These are phyloP conservation scores for Drosophila pegasa DNA, from an alignment of 2,888 invertebrate species.

Conservation along the genomic window DNA sequence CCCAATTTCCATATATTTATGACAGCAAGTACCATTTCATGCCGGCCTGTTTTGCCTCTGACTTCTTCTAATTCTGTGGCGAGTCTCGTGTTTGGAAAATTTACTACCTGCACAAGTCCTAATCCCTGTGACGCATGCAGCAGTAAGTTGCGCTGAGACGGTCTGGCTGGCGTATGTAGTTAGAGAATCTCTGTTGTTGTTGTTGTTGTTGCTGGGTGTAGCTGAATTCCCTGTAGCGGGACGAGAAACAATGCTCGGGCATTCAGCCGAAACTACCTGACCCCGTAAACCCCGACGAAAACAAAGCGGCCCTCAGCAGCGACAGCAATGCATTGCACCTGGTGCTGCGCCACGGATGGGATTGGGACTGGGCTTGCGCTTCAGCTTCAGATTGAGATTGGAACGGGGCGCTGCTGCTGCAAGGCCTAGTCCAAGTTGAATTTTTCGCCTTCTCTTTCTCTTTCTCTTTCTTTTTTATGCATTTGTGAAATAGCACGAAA, in stretches of 20 bases:
- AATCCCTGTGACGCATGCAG: slow-evolving; percentile 77
- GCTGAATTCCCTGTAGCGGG: slow-evolving; percentile 51
- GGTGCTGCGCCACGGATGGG: slow-evolving; percentile 54
- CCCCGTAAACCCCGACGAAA: slow-evolving; percentile 52
- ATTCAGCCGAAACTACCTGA: slow-evolving; percentile 74
- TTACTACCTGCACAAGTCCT: slow-evolving; percentile 68
- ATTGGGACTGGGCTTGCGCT: slow-evolving; percentile 7
- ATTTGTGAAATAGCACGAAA: slow-evolving; percentile 71
- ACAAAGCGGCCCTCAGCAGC: slow-evolving; percentile 50
- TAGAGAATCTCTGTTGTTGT: slow-evolving; percentile 15
- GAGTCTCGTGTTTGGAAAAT: slow-evolving; percentile 63
- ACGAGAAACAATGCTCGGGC: slow-evolving; percentile 64
- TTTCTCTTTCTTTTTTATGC: slow-evolving; percentile 62
- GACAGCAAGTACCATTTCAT: slow-evolving; percentile 5
- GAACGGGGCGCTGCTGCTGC: slow-evolving; percentile 5
- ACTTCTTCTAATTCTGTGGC: slow-evolving; percentile 44
- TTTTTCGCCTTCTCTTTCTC: slow-evolving; percentile 9
- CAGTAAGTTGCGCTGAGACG: slow-evolving; percentile 15
- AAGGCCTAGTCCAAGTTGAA: slow-evolving; percentile 35
- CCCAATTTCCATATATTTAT: slow-evolving; percentile 1
- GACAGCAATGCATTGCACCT: slow-evolving; percentile 68
- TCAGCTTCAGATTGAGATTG: slow-evolving; percentile 21
- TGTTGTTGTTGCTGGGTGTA: slow-evolving; percentile 10
- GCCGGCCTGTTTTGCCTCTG: slow-evolving; percentile 10
- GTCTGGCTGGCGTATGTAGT: slow-evolving; percentile 16